Evolutionary conservation across 2,888 invertebrate genomes (phyloP).

Genomic region (Yponomeuta cagnagella): DNA sequence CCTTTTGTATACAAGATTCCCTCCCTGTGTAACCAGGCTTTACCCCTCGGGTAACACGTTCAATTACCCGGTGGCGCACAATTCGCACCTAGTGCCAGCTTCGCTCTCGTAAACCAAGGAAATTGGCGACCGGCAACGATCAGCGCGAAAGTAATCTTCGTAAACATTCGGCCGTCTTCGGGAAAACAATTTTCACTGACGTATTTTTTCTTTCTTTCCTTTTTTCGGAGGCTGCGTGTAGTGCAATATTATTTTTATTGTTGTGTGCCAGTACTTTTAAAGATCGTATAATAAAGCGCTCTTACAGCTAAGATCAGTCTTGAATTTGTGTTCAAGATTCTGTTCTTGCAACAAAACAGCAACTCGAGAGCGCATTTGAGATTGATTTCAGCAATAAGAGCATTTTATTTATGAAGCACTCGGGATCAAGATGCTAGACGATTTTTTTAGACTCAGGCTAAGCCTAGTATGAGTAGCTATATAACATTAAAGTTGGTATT

Average conservation of each 20-base stretch:
- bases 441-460: no score
- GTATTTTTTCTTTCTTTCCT: slow-evolving; percentile 36
- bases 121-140: slow-evolving; percentile 48
- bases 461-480: no score
- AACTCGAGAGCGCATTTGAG: no score
- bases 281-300: not conserved
- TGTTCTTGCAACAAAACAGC: no score
- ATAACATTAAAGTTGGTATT: no score
- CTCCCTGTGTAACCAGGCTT: slow-evolving; percentile 17
- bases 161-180: slow-evolving; percentile 47
- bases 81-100: slow-evolving; percentile 34
- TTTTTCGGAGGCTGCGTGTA: not conserved
- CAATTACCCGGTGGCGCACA: slow-evolving; percentile 31
- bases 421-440: no score
- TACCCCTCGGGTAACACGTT: slow-evolving; percentile 24
- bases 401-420: no score
- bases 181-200: slow-evolving; percentile 55
- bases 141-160: slow-evolving; percentile 50
- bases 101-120: slow-evolving; percentile 43
- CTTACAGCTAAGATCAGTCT: not conserved
- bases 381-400: no score
- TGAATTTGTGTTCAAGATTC: no score
- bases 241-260: slow-evolving; percentile 4
- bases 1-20: no score
- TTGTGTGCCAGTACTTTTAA: not conserved